Evolutionary conservation across 35 echinoderm and acorn worm species (phyloP).

Genomic region (Eucidaris tribuloides): DNA sequence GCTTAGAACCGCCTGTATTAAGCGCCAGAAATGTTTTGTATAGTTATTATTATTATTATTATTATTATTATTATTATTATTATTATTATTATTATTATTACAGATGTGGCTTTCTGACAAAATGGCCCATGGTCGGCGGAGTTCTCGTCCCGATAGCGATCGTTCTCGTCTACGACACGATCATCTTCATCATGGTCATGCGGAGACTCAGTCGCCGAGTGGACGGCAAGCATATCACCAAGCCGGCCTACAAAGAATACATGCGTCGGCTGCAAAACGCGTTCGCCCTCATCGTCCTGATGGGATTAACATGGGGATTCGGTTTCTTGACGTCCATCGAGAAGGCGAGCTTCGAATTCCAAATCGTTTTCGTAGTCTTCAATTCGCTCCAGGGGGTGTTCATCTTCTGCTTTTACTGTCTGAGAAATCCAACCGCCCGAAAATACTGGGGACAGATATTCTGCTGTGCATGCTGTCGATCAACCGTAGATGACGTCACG

Average conservation of each 20-base stretch:
- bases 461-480: background rate
- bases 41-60: too few relatives aligned
- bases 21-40: too few relatives aligned
- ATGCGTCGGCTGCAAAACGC: constrained; percentile 4
- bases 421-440: background rate
- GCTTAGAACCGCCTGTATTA: too few relatives aligned
- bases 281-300: constrained; percentile 39
- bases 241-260: background rate
- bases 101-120: constrained; percentile 4
- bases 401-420: constrained; percentile 67
- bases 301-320: constrained; percentile 56
- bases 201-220: background rate
- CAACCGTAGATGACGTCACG: too few relatives aligned
- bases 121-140: background rate
- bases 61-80: too few relatives aligned
- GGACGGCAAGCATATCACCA: constrained; percentile 14
- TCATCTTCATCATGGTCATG: background rate
- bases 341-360: constrained; percentile 25
- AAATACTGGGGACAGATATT: background rate
- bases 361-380: constrained; percentile 64
- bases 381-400: constrained; percentile 77
- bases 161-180: background rate
- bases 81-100: background rate
- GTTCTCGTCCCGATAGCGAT: constrained; percentile 12
- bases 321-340: constrained; percentile 44